Conservation (phyloP, 2,113 vertebrate species). For the Natator depressus region DNA sequence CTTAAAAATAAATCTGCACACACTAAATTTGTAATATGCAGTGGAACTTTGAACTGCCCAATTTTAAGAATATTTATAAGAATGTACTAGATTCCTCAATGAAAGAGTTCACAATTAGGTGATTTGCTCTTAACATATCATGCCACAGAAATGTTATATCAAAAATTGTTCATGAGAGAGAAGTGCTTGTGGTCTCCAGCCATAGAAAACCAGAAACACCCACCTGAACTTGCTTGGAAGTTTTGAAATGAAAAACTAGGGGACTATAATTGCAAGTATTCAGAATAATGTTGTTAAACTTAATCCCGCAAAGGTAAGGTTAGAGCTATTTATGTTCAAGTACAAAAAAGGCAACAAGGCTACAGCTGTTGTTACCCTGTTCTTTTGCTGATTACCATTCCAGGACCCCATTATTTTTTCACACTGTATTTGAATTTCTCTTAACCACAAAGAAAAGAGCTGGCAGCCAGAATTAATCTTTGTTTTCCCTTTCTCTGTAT, state of each 20-base stretch:
- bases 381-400: slow-evolving; percentile 11
- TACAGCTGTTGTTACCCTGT: not conserved
- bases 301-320: slow-evolving; percentile 6
- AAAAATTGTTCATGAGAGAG: not conserved
- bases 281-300: slow-evolving; percentile 27
- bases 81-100: not conserved
- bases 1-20: not conserved
- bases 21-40: not conserved
- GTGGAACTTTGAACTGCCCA: not conserved
- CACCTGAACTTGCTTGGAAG: not conserved
- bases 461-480: not conserved
- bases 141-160: not conserved
- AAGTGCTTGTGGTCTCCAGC: not conserved
- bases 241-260: slow-evolving; percentile 19
- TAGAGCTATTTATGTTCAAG: slow-evolving; percentile 25
- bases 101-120: not conserved
- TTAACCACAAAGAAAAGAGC: slow-evolving; percentile 24
- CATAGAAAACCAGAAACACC: not conserved
- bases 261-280: not conserved
- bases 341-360: not conserved
- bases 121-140: not conserved
- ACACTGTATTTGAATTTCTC: slow-evolving; percentile 25
- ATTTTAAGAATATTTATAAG: not conserved
- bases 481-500: not conserved
- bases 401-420: slow-evolving; percentile 6